Percentiles rank a stretch among this genome's conserved stretches.
Conservation (phyloP, 2,113 vertebrate species). For the Cichladusa arquata region DNA sequence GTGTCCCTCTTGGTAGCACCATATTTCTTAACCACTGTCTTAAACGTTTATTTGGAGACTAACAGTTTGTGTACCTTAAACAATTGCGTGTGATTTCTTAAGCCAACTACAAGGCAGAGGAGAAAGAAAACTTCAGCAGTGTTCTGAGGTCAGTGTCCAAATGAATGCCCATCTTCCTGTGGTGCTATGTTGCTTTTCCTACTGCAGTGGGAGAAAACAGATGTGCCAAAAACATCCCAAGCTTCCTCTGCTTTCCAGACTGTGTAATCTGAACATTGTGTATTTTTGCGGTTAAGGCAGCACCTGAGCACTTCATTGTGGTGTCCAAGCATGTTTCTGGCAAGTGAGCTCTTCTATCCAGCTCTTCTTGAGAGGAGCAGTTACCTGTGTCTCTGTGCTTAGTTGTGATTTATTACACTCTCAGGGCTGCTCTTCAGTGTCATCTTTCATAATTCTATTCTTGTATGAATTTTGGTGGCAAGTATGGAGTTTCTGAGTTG, state of each 20-base stretch:
- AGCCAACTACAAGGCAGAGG: background rate
- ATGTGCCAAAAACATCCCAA: background rate
- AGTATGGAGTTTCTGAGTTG: background rate
- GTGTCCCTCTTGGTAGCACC: background rate
- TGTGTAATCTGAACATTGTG: rapidly evolving
- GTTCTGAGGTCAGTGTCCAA: background rate
- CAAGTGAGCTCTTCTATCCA: background rate
- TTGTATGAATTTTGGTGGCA: background rate
- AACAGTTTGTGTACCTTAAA: background rate
- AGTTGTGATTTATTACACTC: background rate
- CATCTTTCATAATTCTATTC: background rate
- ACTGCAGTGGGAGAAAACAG: background rate
- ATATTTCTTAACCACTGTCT: background rate
- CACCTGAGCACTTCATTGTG: background rate
- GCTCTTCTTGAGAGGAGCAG: background rate
- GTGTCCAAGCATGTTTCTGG: background rate
- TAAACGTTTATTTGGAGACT: background rate
- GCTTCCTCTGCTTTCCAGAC: background rate
- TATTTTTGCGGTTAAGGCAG: background rate
- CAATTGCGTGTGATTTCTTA: background rate
- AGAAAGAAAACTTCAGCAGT: background rate
- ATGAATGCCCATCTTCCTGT: background rate
- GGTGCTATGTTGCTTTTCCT: background rate
- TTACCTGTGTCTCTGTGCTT: background rate
- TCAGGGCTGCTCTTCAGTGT: background rate